phyloP scores from a whole-genome alignment of 2,797 vertebrate genomes.

The Novumbra hubbsi region DNA sequence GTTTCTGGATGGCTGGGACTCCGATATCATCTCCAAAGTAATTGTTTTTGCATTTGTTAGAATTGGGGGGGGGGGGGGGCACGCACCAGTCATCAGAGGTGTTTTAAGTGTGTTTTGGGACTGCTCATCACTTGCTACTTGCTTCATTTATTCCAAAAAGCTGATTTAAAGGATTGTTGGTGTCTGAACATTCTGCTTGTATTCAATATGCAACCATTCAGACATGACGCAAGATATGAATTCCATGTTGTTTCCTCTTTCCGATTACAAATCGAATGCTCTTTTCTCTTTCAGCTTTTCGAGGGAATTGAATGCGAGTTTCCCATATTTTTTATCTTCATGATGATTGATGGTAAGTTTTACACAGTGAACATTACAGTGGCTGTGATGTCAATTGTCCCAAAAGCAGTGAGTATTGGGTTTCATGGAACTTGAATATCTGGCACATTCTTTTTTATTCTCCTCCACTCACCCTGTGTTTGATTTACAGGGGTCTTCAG shows the following conservation, averaged over 20 bases:
- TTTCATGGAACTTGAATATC: neutral
- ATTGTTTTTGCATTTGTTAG: slow-evolving; percentile 44
- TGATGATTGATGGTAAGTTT: slow-evolving; percentile 97
- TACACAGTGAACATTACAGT: slow-evolving; percentile 22
- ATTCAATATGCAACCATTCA: neutral
- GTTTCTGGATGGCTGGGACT: slow-evolving; percentile 53
- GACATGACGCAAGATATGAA: neutral
- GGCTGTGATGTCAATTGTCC: slow-evolving; percentile 22
- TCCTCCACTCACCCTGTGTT: slow-evolving; percentile 3
- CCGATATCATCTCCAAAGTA: slow-evolving; percentile 39
- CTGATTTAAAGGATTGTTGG: neutral
- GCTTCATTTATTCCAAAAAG: neutral
- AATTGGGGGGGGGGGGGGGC: neutral
- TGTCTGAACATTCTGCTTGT: neutral
- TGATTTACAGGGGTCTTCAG: slow-evolving; percentile 82
- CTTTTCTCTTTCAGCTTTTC: slow-evolving; percentile 83
- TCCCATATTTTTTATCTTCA: slow-evolving; percentile 96
- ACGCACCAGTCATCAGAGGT: neutral
- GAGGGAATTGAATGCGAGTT: slow-evolving; percentile 99
- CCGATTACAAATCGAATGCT: neutral
- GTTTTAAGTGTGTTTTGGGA: neutral
- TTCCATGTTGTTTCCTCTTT: neutral
- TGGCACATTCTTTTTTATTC: neutral
- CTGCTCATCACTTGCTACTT: neutral
- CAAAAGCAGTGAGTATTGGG: neutral